Percentiles rank a stretch among this genome's conserved stretches.
phyloP scores from a whole-genome alignment of 2,113 vertebrate species.

The Channa maculata region DNA sequence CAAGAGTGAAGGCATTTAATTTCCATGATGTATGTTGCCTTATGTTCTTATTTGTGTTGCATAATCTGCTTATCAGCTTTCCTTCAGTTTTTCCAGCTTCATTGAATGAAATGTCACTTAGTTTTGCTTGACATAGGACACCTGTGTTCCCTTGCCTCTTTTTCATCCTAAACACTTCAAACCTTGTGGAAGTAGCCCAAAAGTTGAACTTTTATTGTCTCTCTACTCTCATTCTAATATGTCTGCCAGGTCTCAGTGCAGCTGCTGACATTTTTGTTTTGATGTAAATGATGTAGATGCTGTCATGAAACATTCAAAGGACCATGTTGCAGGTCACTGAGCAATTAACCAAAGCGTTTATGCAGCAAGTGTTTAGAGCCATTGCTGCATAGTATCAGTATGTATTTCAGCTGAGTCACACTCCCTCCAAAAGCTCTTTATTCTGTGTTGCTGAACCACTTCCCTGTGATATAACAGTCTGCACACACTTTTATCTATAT shows the following conservation, averaged over 20 bases:
- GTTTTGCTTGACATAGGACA: slow-evolving; percentile 52
- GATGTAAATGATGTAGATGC: slow-evolving; percentile 76
- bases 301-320: slow-evolving; percentile 80
- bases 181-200: slow-evolving; percentile 45
- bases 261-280: slow-evolving; percentile 76
- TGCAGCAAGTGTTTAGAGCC: slow-evolving; percentile 57
- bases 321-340: slow-evolving; percentile 55
- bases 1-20: slow-evolving; percentile 52
- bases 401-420: slow-evolving; percentile 52
- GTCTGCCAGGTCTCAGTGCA: slow-evolving; percentile 64
- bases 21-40: slow-evolving; percentile 24
- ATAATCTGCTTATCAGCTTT: background rate
- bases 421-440: slow-evolving; percentile 41
- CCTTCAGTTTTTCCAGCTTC: slow-evolving; percentile 9
- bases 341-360: slow-evolving; percentile 67
- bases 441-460: slow-evolving; percentile 40
- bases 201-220: slow-evolving; percentile 69
- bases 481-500: too few species aligned
- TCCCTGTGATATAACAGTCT: slow-evolving; percentile 29
- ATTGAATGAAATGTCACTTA: slow-evolving; percentile 23
- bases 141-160: slow-evolving; percentile 34
- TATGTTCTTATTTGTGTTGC: slow-evolving; percentile 32
- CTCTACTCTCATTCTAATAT: slow-evolving; percentile 57
- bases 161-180: slow-evolving; percentile 45
- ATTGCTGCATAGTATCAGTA: slow-evolving; percentile 62